Base-by-base conservation (phyloP, 2,797 vertebrate genomes). In the Crenuchus spilurus region DNA sequence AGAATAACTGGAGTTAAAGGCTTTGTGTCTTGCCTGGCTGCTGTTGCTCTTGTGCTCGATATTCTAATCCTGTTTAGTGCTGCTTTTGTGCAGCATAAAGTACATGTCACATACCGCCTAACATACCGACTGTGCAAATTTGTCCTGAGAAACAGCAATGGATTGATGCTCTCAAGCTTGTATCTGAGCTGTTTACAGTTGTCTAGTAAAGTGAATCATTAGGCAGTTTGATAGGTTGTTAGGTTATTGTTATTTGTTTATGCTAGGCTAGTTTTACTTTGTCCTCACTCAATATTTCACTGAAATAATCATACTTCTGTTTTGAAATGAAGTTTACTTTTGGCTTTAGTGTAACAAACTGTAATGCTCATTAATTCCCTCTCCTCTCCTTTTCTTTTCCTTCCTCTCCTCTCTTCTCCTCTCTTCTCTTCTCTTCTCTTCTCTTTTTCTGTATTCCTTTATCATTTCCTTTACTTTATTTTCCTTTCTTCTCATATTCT, bases 21-120 rank as follows among this genome's bases (percentile, higher is more conserved):
- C 83, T 88, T 80, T 33, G 79, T 75, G 80, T 57, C 13, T 65
- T 84, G 77, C 66, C 24, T 79, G 31, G 52, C 70, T 82, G 71
- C 76, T 68, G 81, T 46, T 80, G 66, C 81, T 85, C 81, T 83
- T 60, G 80, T 69, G 54, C 31, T 65, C n/a, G 71, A 78, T 51
- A 76, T 62, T 14, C 81, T 86, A 78, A 83, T 91, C 71, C 80
- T 78, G 57, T 77, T 86, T 84, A 90, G 24, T 80, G 67, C 65
- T 79, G 86, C 71, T 79, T 75, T 65, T 82, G 63, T 60, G 57
- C 65, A 62, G 24, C 63, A 69, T 85, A 87, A 83, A 85, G 46
- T 70, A 33, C 70, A 80, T 87, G 70, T 88, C 67, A 61, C 48
- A 83, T 68, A 79, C 71, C 75, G 24, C 72, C 70, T 83, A 52